Evolutionary conservation across 2,888 invertebrate species (phyloP).

Genomic region (Drosophila glabriapex): DNA sequence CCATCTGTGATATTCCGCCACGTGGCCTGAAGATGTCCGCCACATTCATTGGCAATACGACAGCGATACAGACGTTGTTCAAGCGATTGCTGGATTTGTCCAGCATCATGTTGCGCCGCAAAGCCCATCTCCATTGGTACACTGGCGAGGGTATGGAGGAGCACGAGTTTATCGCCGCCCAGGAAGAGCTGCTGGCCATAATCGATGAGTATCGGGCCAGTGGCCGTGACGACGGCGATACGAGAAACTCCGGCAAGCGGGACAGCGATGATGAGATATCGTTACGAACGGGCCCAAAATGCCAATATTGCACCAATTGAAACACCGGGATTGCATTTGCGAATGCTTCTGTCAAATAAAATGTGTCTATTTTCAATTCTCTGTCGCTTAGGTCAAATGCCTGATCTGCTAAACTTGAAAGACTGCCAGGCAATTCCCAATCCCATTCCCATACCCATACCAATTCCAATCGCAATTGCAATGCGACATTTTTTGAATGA

Average conservation of each 20-base stretch:
- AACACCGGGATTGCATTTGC: neutral
- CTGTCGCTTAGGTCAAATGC: constrained; percentile 46
- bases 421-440: constrained; percentile 17
- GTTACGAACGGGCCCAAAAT: constrained; percentile 17
- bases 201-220: constrained; percentile 88
- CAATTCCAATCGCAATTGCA: neutral
- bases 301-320: constrained; percentile 46
- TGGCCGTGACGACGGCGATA: constrained; percentile 32
- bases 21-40: constrained; percentile 94
- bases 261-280: constrained; percentile 1
- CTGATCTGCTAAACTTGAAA: constrained; percentile 68
- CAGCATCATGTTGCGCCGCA: constrained; percentile 93
- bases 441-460: neutral
- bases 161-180: constrained; percentile 93
- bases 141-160: constrained; percentile 95
- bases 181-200: constrained; percentile 91
- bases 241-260: neutral
- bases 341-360: neutral
- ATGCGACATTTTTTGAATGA: constrained; percentile 43
- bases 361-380: neutral
- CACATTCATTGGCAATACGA: constrained; percentile 93
- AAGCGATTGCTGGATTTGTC: constrained; percentile 91
- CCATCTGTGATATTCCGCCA: constrained; percentile 94
- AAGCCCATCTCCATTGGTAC: constrained; percentile 94
- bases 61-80: constrained; percentile 92